Conservation (phyloP, 2,888 invertebrate genomes). For the Auanema freiburgensis region DNA sequence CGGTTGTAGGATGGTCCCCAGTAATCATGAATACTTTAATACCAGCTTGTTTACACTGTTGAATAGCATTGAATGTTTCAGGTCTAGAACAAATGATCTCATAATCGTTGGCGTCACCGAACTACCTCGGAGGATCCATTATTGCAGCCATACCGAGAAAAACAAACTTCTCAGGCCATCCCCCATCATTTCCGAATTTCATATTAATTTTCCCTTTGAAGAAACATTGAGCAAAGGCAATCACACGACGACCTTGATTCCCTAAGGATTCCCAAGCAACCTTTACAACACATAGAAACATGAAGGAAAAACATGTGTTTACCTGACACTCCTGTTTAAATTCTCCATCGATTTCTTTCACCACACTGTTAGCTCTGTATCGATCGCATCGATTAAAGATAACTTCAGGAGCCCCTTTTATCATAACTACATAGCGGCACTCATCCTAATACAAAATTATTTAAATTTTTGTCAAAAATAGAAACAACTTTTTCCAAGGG, state of each 20-base stretch:
- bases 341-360: slow-evolving; percentile 49
- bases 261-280: slow-evolving; percentile 60
- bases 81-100: slow-evolving; percentile 28
- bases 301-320: not conserved
- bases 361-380: slow-evolving; percentile 40
- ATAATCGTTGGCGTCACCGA: not conserved
- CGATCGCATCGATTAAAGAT: slow-evolving; percentile 51
- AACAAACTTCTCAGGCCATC: slow-evolving; percentile 47
- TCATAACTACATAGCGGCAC: slow-evolving; percentile 53
- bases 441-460: slow-evolving; percentile 27
- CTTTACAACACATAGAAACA: slow-evolving; percentile 21
- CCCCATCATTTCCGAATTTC: slow-evolving; percentile 34
- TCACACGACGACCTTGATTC: slow-evolving; percentile 59
- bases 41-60: slow-evolving; percentile 61
- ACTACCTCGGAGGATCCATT: slow-evolving; percentile 60
- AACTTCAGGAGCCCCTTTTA: slow-evolving; percentile 62
- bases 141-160: slow-evolving; percentile 63
- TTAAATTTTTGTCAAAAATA: no score
- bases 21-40: slow-evolving; percentile 62
- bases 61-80: slow-evolving; percentile 58
- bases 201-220: slow-evolving; percentile 48
- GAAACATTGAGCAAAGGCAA: slow-evolving; percentile 58
- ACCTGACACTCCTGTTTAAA: slow-evolving; percentile 53
- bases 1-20: slow-evolving; percentile 63
- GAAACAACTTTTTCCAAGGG: slow-evolving; percentile 12